These are phyloP conservation scores for Hyperoplus lanceolatus DNA, from an alignment of 2,797 vertebrate genomes.

Conservation along the genomic window DNA sequence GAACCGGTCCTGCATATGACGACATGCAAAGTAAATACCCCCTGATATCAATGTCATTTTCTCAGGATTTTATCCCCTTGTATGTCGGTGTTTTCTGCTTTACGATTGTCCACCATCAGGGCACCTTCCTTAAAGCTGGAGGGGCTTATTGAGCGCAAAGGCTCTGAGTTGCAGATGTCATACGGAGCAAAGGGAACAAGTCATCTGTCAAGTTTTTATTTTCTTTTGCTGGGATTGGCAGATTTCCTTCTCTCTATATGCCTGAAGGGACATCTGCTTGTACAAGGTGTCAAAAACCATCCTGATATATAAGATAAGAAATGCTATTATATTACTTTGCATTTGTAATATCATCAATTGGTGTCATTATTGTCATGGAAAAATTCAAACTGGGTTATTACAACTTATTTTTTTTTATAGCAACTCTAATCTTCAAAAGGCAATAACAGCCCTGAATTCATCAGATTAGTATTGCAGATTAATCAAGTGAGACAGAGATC, in stretches of 20 bases:
- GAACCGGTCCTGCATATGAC: conserved; percentile 43
- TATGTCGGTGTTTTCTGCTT: conserved; percentile 32
- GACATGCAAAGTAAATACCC: conserved; percentile 37
- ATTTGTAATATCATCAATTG: conserved; percentile 31
- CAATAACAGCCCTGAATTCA: conserved; percentile 44
- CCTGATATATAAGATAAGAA: conserved; percentile 15
- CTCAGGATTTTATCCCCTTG: conserved; percentile 46
- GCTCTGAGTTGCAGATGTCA: conserved; percentile 78
- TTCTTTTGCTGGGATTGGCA: conserved; percentile 61
- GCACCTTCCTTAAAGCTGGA: conserved; percentile 66
- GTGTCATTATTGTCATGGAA: not conserved
- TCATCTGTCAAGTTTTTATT: conserved; percentile 66
- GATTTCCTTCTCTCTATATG: conserved; percentile 45
- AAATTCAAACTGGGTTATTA: conserved; percentile 10
- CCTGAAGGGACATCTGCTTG: conserved; percentile 2
- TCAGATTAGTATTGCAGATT: conserved; percentile 77
- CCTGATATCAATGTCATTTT: conserved; percentile 52
- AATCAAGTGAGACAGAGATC: conserved; percentile 74
- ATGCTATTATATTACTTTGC: conserved; percentile 21
- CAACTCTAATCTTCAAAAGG: conserved; percentile 59
- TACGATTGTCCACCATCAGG: conserved; percentile 33
- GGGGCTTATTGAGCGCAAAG: conserved; percentile 68
- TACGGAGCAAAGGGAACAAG: conserved; percentile 58
- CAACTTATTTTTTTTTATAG: conserved; percentile 22
- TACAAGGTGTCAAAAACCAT: conserved; percentile 34